phyloP scores from a whole-genome alignment of 2,113 vertebrate genomes.

The Montifringilla adamsi region DNA sequence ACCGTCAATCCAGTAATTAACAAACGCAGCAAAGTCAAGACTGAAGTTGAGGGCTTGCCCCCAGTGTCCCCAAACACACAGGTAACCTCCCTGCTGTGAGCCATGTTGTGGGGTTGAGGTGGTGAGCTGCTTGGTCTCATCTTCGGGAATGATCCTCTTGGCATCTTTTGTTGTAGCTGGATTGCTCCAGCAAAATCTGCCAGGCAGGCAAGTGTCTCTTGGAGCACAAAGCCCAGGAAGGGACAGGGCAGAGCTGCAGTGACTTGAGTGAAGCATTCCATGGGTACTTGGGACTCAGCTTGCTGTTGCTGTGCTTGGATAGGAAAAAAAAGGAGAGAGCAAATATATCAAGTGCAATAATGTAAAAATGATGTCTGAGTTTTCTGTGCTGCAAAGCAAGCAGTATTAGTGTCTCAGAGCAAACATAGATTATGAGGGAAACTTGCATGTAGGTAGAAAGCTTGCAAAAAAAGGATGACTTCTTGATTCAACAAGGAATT shows the following conservation, averaged over 20 bases:
- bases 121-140: background rate
- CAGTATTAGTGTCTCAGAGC: background rate
- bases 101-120: accelerated
- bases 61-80: conserved; percentile 79
- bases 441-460: conserved; percentile 25
- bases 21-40: conserved; percentile 90
- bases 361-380: background rate
- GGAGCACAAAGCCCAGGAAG: background rate
- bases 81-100: conserved; percentile 61
- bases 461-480: background rate
- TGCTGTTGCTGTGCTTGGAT: background rate
- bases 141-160: background rate
- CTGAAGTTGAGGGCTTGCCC: conserved; percentile 76
- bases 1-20: conserved; percentile 86
- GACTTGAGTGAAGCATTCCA: background rate
- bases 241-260: background rate
- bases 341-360: background rate
- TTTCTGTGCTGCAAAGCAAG: conserved; percentile 2
- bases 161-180: background rate
- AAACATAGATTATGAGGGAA: background rate
- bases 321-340: background rate
- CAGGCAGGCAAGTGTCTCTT: background rate
- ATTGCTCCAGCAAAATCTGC: background rate
- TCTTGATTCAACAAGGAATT: conserved; percentile 13
- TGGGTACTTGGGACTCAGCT: background rate